Evolutionary conservation across 2,888 invertebrate species (phyloP).

Genomic region (Drosophila parthenogenetica): DNA sequence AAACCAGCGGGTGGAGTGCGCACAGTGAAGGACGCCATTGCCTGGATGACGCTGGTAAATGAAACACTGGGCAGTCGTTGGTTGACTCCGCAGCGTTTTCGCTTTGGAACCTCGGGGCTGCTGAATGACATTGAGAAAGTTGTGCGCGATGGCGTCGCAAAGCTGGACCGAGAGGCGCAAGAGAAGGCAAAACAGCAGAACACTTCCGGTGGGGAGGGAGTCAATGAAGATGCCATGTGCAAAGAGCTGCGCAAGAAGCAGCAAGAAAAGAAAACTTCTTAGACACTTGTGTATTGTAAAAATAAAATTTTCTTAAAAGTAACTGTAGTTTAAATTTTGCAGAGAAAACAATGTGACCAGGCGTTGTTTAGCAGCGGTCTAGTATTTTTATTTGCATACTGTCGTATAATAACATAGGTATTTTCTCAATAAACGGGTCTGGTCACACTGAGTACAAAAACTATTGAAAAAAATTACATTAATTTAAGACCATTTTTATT

Average conservation of each 20-base stretch:
- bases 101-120: constrained; percentile 97
- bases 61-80: constrained; percentile 94
- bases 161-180: constrained; percentile 32
- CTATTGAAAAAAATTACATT: constrained; percentile 62
- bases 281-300: neutral
- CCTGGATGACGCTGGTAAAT: constrained; percentile 94
- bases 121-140: constrained; percentile 90
- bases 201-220: neutral
- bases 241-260: constrained; percentile 42
- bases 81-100: constrained; percentile 92
- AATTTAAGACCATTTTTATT: constrained; percentile 56
- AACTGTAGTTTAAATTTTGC: neutral
- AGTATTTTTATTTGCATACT: constrained; percentile 14
- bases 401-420: neutral
- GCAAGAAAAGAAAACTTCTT: neutral
- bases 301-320: neutral
- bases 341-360: constrained; percentile 23
- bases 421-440: neutral
- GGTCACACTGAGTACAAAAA: constrained; percentile 48
- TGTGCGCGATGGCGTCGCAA: constrained; percentile 70
- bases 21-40: constrained; percentile 92
- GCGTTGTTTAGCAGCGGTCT: fast-evolving
- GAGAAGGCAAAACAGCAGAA: constrained; percentile 10
- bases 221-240: constrained; percentile 33
- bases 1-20: constrained; percentile 99